A percentile compares a stretch with the other conserved stretches of the same genome.
phyloP scores from a whole-genome alignment of 2,888 invertebrate species.

The Sphaerophoria taeniata region DNA sequence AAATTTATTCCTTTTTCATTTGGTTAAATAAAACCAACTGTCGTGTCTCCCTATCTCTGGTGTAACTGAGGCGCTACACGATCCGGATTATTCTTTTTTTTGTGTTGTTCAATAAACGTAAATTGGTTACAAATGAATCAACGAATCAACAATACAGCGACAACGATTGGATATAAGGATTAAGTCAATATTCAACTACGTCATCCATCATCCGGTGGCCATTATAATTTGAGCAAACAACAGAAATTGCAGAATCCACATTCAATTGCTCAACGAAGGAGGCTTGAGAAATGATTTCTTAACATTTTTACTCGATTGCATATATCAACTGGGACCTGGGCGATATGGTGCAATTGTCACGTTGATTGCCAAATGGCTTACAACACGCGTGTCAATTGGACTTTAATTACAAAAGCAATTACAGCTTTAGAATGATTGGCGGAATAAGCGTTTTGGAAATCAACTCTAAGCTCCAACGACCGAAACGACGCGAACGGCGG shows the following conservation, averaged over 20 bases:
- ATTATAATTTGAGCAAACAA: not conserved
- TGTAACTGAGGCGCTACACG: slow-evolving; percentile 9
- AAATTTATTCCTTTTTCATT: slow-evolving; percentile 56
- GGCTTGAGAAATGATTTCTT: not conserved
- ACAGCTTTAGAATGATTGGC: slow-evolving; percentile 65
- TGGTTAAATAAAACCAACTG: slow-evolving; percentile 27
- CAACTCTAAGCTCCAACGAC: slow-evolving; percentile 9
- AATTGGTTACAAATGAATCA: slow-evolving; percentile 73
- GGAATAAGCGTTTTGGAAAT: slow-evolving; percentile 38
- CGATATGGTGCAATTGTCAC: slow-evolving; percentile 59
- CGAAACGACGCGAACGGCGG: too few relatives aligned
- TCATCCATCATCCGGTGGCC: slow-evolving; percentile 7
- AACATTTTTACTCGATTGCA: too few relatives aligned
- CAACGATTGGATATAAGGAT: slow-evolving; percentile 13
- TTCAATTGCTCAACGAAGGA: not conserved
- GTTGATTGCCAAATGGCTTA: slow-evolving; percentile 67
- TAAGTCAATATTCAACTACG: not conserved
- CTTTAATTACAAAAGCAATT: slow-evolving; percentile 72
- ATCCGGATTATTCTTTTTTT: slow-evolving; percentile 18
- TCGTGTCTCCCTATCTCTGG: slow-evolving; percentile 26
- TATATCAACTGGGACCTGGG: too few relatives aligned
- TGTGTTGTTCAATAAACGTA: slow-evolving; percentile 65
- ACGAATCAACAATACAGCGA: slow-evolving; percentile 7
- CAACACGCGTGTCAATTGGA: slow-evolving; percentile 68
- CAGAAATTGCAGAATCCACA: not conserved